Base-by-base conservation (phyloP, 2,888 invertebrate species). In the Thymelicus acteon region DNA sequence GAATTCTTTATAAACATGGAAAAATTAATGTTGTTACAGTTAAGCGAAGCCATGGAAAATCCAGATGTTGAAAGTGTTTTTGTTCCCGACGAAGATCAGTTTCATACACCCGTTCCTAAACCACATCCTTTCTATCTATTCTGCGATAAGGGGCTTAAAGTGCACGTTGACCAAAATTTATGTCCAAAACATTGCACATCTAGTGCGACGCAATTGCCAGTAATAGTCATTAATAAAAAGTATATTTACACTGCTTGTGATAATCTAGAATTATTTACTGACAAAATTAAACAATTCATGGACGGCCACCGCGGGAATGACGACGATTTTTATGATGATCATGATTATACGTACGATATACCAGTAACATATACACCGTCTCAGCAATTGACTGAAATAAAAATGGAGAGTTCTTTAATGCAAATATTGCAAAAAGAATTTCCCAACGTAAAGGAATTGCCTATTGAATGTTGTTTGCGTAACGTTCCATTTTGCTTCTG, bases 1-100 rank as follows among this genome's bases (percentile, higher is more conserved):
- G 92, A 92, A 1, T 93, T 92, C 77, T 92, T 93, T 74, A 82
- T 90, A 54, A 88, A 93, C 61, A 85, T 92, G 82, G 93, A 93
- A 74, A 91, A 89, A 73, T 75, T 93, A 57, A 87, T 93, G 90
- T 75, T 93, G 75, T 68, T 92, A 67, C 93, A 93, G 74, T 65
- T 93, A 12, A 85, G 83, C 68, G 84, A 89, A 72, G 80, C 81
- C 3, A 68, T 87, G n/a, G 85, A 88, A 13, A 78, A 87, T 49
- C 89, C 91, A 0, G 76, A 74, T 4, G 81, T 77, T 44, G 83
- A 85, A 73, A 92, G 87, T 72, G 81, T 92, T n/a, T 84, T 92
- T 71, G 79, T 82, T 66, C 54, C 71, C 2, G 88, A 90, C 48
- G 77, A 79, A 12, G 75, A 79, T 15, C 49, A 72, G 54, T 79